Percentiles rank a stretch among this genome's conserved stretches.
Conservation (phyloP, 2,113 vertebrate species). For the Perca fluviatilis region DNA sequence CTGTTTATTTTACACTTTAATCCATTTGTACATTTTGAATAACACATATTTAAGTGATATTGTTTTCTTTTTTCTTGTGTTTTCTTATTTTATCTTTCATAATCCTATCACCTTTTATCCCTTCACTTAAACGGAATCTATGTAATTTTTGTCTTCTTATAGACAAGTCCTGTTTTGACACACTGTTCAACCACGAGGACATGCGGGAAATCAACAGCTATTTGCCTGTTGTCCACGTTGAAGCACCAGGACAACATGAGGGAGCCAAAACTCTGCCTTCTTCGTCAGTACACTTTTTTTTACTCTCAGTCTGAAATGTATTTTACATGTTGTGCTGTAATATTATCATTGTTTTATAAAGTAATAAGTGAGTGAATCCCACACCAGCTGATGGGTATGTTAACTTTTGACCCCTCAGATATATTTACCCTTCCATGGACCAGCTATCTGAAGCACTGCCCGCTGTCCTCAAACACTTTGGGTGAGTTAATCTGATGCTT, state of each 20-base stretch:
- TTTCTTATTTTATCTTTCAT: neutral
- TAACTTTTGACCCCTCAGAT: slow-evolving; percentile 78
- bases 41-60: neutral
- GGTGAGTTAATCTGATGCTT: slow-evolving; percentile 82
- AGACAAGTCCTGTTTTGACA: slow-evolving; percentile 95
- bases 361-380: neutral
- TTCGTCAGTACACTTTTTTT: slow-evolving; percentile 81
- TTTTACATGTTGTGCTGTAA: neutral
- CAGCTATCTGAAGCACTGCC: slow-evolving; percentile 93
- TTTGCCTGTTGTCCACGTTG: slow-evolving; percentile 93
- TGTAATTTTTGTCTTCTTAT: neutral
- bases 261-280: slow-evolving; percentile 89
- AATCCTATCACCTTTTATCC: neutral
- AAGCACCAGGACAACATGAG: slow-evolving; percentile 95
- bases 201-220: slow-evolving; percentile 95
- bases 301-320: neutral
- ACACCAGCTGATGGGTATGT: slow-evolving; percentile 13
- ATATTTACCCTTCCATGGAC: slow-evolving; percentile 94
- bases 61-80: neutral
- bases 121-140: neutral
- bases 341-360: neutral
- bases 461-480: slow-evolving; percentile 91
- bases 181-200: slow-evolving; percentile 92
- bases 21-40: neutral
- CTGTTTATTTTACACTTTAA: neutral